A percentile compares a stretch with the other conserved stretches of the same genome.
phyloP scores from a whole-genome alignment of 2,113 vertebrate genomes.

The Seriola rivoliana region DNA sequence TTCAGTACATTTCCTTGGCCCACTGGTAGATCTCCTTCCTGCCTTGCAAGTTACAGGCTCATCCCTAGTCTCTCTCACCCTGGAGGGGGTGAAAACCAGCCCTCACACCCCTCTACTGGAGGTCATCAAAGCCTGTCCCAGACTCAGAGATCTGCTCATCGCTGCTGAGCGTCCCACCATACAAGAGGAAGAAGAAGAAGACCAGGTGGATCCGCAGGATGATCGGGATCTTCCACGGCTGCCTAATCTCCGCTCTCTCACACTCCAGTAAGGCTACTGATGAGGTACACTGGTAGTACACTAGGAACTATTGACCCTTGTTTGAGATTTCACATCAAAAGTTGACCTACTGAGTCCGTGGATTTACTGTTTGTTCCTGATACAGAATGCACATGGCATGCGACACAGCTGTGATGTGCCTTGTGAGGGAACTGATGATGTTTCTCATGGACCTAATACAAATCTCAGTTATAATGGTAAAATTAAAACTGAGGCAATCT shows the following conservation, averaged over 20 bases:
- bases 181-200: conserved; percentile 18
- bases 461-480: not conserved
- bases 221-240: conserved; percentile 63
- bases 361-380: not conserved
- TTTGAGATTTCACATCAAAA: not conserved
- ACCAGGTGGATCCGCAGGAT: conserved; percentile 30
- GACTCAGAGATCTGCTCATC: conserved; percentile 74
- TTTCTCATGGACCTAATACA: not conserved
- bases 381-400: not conserved
- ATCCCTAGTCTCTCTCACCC: conserved; percentile 74
- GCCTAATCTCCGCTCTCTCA: conserved; percentile 76
- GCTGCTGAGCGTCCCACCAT: conserved; percentile 68
- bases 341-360: not conserved
- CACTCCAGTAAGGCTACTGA: conserved; percentile 75
- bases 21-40: conserved; percentile 67
- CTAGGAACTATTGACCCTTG: not conserved
- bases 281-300: not conserved
- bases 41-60: conserved; percentile 68
- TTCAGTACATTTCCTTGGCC: conserved; percentile 68
- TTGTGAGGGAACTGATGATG: not conserved
- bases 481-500: not conserved
- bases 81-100: conserved; percentile 81
- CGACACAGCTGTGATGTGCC: not conserved
- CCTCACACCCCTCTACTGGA: conserved; percentile 64
- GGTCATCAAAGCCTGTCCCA: conserved; percentile 76